Percentiles rank a stretch among this genome's conserved stretches.
Evolutionary conservation across 2,888 invertebrate species (phyloP).

Genomic region (Scaptomyza tumidula): DNA sequence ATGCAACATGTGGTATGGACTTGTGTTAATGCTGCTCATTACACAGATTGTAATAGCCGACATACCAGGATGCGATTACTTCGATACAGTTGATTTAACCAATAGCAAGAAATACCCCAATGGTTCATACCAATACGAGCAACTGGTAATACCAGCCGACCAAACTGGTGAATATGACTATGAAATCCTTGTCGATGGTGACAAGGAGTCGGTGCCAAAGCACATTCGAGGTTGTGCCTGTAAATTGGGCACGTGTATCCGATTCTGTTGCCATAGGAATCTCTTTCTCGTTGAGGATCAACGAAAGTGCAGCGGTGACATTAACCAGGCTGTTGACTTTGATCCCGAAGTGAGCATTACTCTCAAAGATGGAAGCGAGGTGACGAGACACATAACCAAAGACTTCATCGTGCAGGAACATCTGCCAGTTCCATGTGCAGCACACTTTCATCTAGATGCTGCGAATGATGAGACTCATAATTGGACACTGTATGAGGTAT

Average conservation of each 20-base stretch:
- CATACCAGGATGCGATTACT: conserved; percentile 61
- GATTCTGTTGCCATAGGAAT: conserved; percentile 69
- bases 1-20: conserved; percentile 10
- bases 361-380: conserved; percentile 1
- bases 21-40: neutral
- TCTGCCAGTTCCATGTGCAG: conserved; percentile 43
- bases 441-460: conserved; percentile 28
- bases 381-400: conserved; percentile 14
- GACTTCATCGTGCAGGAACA: conserved; percentile 46
- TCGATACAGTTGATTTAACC: conserved; percentile 69
- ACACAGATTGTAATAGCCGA: neutral
- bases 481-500: conserved; percentile 51
- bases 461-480: neutral
- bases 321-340: neutral
- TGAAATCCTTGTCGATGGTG: conserved; percentile 30
- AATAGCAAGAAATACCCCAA: conserved; percentile 33
- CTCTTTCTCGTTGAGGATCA: conserved; percentile 1
- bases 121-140: conserved; percentile 67
- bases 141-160: conserved; percentile 55
- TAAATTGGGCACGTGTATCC: conserved; percentile 74
- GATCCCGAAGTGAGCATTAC: conserved; percentile 41
- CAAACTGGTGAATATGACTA: conserved; percentile 58
- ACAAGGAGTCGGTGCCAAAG: conserved; percentile 1
- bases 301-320: conserved; percentile 21
- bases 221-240: conserved; percentile 75